Base-by-base conservation (phyloP, 37 sponge, comb jelly and placozoan genomes). In the Chondrosia reniformis region DNA sequence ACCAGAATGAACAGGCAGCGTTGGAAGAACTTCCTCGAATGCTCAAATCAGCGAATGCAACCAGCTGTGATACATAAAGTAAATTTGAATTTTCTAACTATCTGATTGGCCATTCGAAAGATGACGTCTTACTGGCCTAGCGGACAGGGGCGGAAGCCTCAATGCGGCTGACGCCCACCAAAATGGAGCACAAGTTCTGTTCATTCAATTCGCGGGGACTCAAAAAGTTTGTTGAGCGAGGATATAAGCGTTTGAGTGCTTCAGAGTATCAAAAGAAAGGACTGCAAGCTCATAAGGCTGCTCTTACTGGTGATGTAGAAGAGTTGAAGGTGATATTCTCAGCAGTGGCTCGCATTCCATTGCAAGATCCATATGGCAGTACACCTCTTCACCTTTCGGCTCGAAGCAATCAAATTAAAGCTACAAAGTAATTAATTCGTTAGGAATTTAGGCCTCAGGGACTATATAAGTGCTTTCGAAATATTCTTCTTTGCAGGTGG, bases 221-320 rank as follows among this genome's bases (percentile, higher is more conserved):
- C n/a, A 56, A 41, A n/a, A 80, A 81, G 62, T 77, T 77, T 27
- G 80, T 71, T 33, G 61, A 77, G n/a, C n/a, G n/a, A n/a, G n/a
- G n/a, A n/a, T n/a, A n/a, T n/a, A n/a, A n/a, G n/a, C n/a, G n/a
- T n/a, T n/a, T n/a, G n/a, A n/a, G n/a, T n/a, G n/a, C n/a, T n/a
- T n/a, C n/a, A n/a, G n/a, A n/a, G n/a, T 89, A 84, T 54, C 75
- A 44, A 0, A 67, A 55, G 7, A 33, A 87, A 27, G 92, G 77
- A 17, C 49, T 91, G 40, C 84, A 81, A 10, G 92, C 92, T 19
- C 92, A 91, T 46, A 91, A 91, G 65, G 87, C 92, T 6, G 92
- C 92, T 41, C 36, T 86, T 28, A 81, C 79, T 5, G 89, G 89
- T 24, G 75, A 84, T 54, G 45, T 89, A 32, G 84, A 81, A 21